phyloP scores from a whole-genome alignment of 2,113 vertebrate genomes.

The Pollachius pollachius region DNA sequence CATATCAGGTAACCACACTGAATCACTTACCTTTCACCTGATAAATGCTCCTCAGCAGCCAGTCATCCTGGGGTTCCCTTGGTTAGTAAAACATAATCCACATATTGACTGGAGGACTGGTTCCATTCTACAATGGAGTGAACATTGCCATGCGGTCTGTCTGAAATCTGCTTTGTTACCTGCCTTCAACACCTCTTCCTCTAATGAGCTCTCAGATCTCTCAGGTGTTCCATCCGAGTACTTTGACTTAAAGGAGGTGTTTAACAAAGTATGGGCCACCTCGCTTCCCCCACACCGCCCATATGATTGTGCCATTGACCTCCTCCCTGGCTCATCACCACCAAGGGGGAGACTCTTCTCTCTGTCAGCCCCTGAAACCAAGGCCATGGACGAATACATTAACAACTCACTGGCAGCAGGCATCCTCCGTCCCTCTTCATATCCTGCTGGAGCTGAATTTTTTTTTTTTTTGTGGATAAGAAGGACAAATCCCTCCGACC shows the following conservation, averaged over 20 bases:
- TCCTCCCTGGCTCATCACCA: no score
- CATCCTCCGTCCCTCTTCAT: neutral
- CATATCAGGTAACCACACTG: constrained; percentile 4
- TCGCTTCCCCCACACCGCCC: neutral
- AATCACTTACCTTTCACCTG: neutral
- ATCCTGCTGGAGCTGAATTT: neutral
- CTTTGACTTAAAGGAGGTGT: neutral
- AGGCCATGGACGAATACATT: neutral
- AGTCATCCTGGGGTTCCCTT: neutral
- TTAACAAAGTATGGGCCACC: neutral
- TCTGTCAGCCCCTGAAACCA: no score
- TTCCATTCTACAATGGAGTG: neutral
- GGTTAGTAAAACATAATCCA: neutral
- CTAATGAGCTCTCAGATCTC: neutral
- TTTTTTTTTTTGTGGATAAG: no score
- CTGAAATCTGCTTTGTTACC: neutral
- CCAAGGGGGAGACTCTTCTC: no score
- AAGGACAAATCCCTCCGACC: no score
- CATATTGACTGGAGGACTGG: neutral
- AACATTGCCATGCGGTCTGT: neutral
- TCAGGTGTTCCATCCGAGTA: neutral
- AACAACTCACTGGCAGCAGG: neutral
- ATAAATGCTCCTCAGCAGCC: neutral
- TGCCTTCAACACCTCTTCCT: neutral
- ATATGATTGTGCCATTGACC: no score